phyloP scores from a whole-genome alignment of 2,113 vertebrate species.

The Rhinichthys klamathensis region DNA sequence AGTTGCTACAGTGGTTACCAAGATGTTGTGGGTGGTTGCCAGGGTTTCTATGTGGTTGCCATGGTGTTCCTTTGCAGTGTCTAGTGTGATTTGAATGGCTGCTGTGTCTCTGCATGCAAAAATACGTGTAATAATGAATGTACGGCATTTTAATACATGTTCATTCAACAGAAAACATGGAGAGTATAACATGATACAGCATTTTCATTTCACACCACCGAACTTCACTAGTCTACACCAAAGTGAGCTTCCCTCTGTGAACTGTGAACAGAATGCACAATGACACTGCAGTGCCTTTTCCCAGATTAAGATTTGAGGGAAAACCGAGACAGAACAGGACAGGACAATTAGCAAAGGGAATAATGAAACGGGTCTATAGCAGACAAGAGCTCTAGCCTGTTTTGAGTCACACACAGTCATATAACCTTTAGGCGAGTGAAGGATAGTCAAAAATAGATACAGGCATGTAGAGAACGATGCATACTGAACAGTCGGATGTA shows the following conservation, averaged over 20 bases:
- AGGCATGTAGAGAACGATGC: background rate
- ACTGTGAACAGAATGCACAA: conserved; percentile 27
- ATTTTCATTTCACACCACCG: background rate
- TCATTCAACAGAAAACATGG: background rate
- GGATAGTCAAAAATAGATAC: conserved; percentile 15
- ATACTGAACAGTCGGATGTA: background rate
- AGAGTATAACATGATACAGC: background rate
- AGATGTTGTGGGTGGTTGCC: background rate
- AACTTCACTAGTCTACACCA: background rate
- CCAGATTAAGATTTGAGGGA: background rate
- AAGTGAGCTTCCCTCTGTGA: conserved; percentile 7
- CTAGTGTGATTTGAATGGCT: background rate
- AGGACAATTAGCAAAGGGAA: conserved; percentile 9
- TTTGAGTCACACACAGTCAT: background rate
- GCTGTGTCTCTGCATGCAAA: background rate
- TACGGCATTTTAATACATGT: background rate
- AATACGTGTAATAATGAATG: background rate
- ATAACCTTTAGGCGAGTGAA: conserved; percentile 1
- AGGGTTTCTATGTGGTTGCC: background rate
- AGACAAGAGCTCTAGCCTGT: background rate
- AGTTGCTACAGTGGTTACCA: background rate
- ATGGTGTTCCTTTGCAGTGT: background rate
- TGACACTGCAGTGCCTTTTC: conserved; percentile 27
- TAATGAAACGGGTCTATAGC: background rate
- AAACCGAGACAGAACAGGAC: background rate